A percentile compares a stretch with the other conserved stretches of the same genome.
These are phyloP conservation scores for Lottia gigantea DNA, from an alignment of 2,888 invertebrate genomes.

Conservation along the genomic window DNA sequence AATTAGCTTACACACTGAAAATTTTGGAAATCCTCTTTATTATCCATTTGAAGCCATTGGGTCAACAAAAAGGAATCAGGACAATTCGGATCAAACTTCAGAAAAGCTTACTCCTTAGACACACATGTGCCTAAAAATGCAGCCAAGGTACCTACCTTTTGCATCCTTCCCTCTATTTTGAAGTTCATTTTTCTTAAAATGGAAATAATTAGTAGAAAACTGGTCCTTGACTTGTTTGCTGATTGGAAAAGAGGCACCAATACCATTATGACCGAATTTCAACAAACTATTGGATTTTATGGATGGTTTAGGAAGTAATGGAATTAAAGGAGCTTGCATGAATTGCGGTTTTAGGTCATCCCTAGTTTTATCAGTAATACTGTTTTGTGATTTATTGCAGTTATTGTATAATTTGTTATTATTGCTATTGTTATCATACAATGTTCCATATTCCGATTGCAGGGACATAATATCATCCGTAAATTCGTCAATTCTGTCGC, in stretches of 20 bases:
- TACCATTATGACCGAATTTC: neutral
- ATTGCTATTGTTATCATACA: neutral
- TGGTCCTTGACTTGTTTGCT: neutral
- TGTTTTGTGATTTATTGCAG: neutral
- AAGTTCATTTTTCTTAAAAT: constrained; percentile 1
- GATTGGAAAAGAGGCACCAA: neutral
- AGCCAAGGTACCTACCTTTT: neutral
- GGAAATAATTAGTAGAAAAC: neutral
- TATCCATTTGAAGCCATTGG: too few species aligned
- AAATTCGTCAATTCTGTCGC: neutral
- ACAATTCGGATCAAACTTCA: too few species aligned
- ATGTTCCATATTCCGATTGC: neutral
- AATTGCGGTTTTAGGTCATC: neutral
- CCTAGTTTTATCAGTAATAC: neutral
- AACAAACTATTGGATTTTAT: too few species aligned
- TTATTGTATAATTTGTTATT: neutral
- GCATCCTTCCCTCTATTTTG: neutral
- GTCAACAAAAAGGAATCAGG: too few species aligned
- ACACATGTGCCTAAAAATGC: too few species aligned
- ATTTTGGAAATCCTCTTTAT: too few species aligned
- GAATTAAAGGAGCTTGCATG: neutral
- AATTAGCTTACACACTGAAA: too few species aligned
- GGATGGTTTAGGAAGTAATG: too few species aligned
- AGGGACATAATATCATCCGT: neutral
- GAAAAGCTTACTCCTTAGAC: too few species aligned